Percentiles rank a stretch among this genome's conserved stretches.
Conservation (phyloP, 2,888 invertebrate species). For the Diabrotica balteata region DNA sequence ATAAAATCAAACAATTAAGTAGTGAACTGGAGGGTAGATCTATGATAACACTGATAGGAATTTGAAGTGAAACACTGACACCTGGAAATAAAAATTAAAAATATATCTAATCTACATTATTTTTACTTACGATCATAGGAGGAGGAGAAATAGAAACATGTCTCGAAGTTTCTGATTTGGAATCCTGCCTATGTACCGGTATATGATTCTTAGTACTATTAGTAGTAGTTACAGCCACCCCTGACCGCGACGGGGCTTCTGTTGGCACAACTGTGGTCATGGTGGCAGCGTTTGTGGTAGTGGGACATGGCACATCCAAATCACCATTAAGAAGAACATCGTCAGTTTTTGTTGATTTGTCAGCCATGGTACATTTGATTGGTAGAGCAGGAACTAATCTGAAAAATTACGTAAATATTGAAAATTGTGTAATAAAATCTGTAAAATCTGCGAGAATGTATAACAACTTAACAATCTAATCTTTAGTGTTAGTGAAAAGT, state of each 20-base stretch:
- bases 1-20: too few relatives aligned
- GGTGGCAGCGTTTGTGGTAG: slow-evolving; percentile 64
- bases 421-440: too few relatives aligned
- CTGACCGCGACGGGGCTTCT: slow-evolving; percentile 50
- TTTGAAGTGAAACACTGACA: too few relatives aligned
- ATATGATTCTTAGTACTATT: slow-evolving; percentile 44
- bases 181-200: slow-evolving; percentile 41
- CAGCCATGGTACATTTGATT: slow-evolving; percentile 65
- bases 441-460: too few relatives aligned
- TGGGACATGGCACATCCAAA: slow-evolving; percentile 46
- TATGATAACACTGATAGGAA: too few relatives aligned
- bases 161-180: slow-evolving; percentile 37
- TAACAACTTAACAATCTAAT: too few relatives aligned
- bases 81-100: too few relatives aligned
- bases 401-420: not conserved
- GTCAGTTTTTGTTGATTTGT: slow-evolving; percentile 77
- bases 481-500: too few relatives aligned
- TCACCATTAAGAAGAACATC: slow-evolving; percentile 57
- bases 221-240: slow-evolving; percentile 46
- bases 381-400: slow-evolving; percentile 58
- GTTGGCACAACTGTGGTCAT: slow-evolving; percentile 62
- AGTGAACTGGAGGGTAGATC: too few relatives aligned
- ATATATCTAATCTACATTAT: slow-evolving; percentile 2
- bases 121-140: slow-evolving; percentile 31
- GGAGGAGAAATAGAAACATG: slow-evolving; percentile 33